Base-by-base conservation (phyloP, 2,113 vertebrate species). In the Pristiophorus japonicus region DNA sequence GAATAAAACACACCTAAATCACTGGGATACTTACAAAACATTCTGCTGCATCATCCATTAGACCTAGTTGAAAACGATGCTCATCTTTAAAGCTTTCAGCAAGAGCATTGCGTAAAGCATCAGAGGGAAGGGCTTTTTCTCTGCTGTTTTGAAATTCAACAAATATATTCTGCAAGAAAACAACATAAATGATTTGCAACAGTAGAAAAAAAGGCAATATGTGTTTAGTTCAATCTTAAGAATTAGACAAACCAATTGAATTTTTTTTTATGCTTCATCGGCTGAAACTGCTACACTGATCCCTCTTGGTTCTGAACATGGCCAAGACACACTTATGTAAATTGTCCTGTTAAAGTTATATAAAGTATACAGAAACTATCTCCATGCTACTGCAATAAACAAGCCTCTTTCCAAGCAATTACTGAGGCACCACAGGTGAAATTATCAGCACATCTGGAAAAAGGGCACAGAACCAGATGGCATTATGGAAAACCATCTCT, bases 1-100 rank as follows among this genome's bases (percentile, higher is more conserved):
- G 30, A 95, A 73, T n/a, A 62, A 93, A 78, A 67, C 22, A 95
- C 1, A 90, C 30, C n/a, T 70, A 95, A 70, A 73, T 67, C 34
- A 38, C 34, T 34, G 45, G 30, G 38, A 65, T 96, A 98, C 99
- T 98, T 96, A 99, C 99, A 97, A 99, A 99, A 97, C 99, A 99
- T 96, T 99, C 99, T 1, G 99, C 99, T 59, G 99, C 99, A 96
- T 99, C 99, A 62, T 99, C 99, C 99, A 99, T 99, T 91, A 98
- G 98, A 67, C 99, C 99, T 96, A 99, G 98, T 97, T 99, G 99
- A 97, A 99, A 99, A 70, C 99, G 98, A 67, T 99, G 99, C 95
- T 99, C 99, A 95, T 99, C 99, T 97, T 98, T 98, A 97, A 99
- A 99, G 96, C 98, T 99, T 96, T 99, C 99, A 0, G 99, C 99